A percentile compares a stretch with the other conserved stretches of the same genome.
Conservation (phyloP, 2,888 invertebrate genomes). For the Aromia moschata region DNA sequence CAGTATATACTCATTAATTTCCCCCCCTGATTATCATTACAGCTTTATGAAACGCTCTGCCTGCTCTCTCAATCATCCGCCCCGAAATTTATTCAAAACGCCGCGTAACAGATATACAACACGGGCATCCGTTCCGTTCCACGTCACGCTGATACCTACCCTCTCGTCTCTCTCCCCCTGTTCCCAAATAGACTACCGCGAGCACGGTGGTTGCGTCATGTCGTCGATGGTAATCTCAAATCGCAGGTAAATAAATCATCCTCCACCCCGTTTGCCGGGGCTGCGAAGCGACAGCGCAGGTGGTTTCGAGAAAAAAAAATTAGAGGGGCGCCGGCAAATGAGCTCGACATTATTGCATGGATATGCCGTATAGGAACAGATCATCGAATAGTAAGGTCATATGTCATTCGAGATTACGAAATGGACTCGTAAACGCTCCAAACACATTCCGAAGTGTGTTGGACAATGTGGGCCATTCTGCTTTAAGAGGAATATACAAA, state of each 20-base stretch:
- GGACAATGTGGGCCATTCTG: too few relatives aligned
- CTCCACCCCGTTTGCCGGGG: conserved; percentile 34
- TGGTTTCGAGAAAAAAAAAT: conserved; percentile 1
- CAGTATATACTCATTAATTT: too few relatives aligned
- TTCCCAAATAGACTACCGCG: conserved; percentile 23
- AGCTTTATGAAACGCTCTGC: too few relatives aligned
- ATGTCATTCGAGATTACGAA: too few relatives aligned
- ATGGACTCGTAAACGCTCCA: too few relatives aligned
- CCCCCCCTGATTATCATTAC: too few relatives aligned
- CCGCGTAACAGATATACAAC: background rate
- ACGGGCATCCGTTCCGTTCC: background rate
- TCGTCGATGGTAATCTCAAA: conserved; percentile 40
- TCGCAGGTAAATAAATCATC: conserved; percentile 43
- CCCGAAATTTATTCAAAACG: background rate
- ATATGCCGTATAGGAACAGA: too few relatives aligned
- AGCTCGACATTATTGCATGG: too few relatives aligned
- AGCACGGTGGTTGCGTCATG: conserved; percentile 34
- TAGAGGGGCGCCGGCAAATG: background rate
- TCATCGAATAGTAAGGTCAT: too few relatives aligned
- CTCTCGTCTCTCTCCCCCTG: background rate
- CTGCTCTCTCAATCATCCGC: too few relatives aligned
- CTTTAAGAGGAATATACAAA: too few relatives aligned
- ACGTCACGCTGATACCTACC: background rate
- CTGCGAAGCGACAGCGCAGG: conserved; percentile 17
- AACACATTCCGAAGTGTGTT: too few relatives aligned